Percentiles rank a stretch among this genome's conserved stretches.
Evolutionary conservation across 2,113 vertebrate genomes (phyloP).

Genomic region (Brachypodius melanocephalos): DNA sequence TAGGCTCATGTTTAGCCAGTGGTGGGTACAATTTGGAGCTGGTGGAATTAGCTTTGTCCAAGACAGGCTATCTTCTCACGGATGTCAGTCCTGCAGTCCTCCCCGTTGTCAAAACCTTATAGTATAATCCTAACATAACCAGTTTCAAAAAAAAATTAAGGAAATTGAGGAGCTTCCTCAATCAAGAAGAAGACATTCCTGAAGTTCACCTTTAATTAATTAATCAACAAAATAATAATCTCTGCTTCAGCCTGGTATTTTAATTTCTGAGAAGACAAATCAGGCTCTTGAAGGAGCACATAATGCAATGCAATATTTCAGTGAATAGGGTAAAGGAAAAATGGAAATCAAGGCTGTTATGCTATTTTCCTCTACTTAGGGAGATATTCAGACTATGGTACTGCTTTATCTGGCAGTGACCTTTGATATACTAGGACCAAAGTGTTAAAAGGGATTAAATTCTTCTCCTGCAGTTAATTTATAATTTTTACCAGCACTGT

Average conservation of each 20-base stretch:
- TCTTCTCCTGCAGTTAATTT: neutral
- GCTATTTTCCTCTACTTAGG: neutral
- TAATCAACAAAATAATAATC: neutral
- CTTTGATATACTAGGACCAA: neutral
- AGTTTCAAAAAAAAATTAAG: neutral
- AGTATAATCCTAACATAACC: fast-evolving
- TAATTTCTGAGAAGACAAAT: neutral
- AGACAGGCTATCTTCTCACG: neutral
- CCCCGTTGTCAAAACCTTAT: neutral
- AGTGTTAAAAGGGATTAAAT: neutral
- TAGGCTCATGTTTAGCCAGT: neutral
- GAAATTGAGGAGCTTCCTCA: neutral
- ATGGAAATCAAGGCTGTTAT: neutral
- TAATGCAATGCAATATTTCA: neutral
- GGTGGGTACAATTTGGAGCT: neutral
- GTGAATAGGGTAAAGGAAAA: neutral
- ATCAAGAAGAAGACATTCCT: neutral
- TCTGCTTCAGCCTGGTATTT: neutral
- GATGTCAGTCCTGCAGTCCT: neutral
- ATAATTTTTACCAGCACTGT: neutral
- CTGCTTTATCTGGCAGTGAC: neutral
- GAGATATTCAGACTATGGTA: neutral
- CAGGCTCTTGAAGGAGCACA: neutral
- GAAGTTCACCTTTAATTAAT: neutral
- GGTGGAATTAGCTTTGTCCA: neutral